Evolutionary conservation across 2,113 vertebrate species (phyloP), one percentile per base, ranked within the genome.

Genomic region (Elephantulus edwardii): DNA sequence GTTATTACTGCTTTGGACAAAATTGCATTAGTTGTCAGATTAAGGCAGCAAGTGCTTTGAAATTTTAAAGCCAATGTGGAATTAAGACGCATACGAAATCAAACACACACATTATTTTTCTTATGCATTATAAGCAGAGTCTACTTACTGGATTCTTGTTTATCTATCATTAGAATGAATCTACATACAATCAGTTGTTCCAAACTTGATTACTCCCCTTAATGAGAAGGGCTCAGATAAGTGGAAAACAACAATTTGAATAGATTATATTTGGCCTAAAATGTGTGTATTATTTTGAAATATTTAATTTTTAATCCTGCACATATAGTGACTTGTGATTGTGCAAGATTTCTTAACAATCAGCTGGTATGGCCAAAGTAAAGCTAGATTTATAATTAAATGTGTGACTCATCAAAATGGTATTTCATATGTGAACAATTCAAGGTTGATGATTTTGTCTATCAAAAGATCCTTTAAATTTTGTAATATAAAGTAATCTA

Each of bases 11-110:
- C 93, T 0, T 94, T 91, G 94, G 93, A 83, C 58, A 88, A 56
- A 28, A 93, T 94, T 96, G 74, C 75, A 88, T 83, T 58, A 83
- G 75, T 83, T 95, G 60, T 77, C 54, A 91, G 79, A 96, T 92
- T 90, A 91, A 88, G 77, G 82, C 82, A 91, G 58, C 26, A 82
- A 94, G 33, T 66, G 17, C 46, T 94, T 91, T 91, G 76, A 83
- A 88, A 68, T 80, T 89, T 64, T 85, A 88, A 95, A 92, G 66
- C 33, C 46, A 79, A 86, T 70, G 9, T 79, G 28, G 48, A 89
- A 87, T 89, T 81, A 85, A 82, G 89, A 33, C 74, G 90, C 71
- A 60, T 42, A 70, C 20, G 76, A 89, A 89, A 44, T 85, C 60
- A 90, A 94, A 52, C 20, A 92, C 86, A 79, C 62, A 75, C 20